Evolutionary conservation across 2,797 vertebrate genomes (phyloP).

Genomic region (Argyrosomus regius): DNA sequence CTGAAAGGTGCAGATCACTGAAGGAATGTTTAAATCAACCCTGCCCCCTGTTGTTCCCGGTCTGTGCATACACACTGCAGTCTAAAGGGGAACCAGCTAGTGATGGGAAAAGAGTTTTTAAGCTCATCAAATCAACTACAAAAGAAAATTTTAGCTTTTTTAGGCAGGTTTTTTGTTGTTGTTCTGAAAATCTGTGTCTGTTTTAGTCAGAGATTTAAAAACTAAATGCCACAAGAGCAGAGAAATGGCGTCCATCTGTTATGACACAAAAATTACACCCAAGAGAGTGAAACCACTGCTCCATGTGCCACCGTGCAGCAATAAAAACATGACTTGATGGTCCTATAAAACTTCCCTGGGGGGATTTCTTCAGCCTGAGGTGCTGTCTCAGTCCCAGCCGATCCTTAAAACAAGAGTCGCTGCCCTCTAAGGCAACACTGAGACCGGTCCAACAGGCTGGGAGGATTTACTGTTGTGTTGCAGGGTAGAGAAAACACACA

Average conservation of each 20-base stretch:
- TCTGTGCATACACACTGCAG: slow-evolving; percentile 49
- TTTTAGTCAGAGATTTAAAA: background rate
- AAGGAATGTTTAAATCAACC: slow-evolving; percentile 69
- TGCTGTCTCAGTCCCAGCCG: slow-evolving; percentile 10
- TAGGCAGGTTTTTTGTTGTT: no score
- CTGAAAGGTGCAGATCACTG: slow-evolving; percentile 54
- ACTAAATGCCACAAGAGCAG: background rate
- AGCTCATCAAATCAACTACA: background rate
- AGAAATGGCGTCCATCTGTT: background rate
- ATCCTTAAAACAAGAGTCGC: slow-evolving; percentile 26
- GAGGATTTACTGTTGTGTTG: slow-evolving; percentile 59
- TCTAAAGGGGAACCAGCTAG: background rate
- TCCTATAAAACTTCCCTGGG: slow-evolving; percentile 25
- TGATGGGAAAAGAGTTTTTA: background rate
- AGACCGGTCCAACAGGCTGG: slow-evolving; percentile 17
- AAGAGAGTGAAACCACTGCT: slow-evolving; percentile 12
- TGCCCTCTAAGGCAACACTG: slow-evolving; percentile 53
- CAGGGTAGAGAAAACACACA: slow-evolving; percentile 35
- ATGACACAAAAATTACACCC: background rate
- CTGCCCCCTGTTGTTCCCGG: slow-evolving; percentile 67
- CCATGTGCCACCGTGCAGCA: slow-evolving; percentile 1
- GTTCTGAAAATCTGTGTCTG: no score
- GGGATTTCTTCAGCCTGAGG: slow-evolving; percentile 10
- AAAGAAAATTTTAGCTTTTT: slow-evolving; percentile 9
- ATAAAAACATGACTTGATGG: slow-evolving; percentile 25